phyloP scores from a whole-genome alignment of 2,888 invertebrate species.

The Hydriomena furcata region DNA sequence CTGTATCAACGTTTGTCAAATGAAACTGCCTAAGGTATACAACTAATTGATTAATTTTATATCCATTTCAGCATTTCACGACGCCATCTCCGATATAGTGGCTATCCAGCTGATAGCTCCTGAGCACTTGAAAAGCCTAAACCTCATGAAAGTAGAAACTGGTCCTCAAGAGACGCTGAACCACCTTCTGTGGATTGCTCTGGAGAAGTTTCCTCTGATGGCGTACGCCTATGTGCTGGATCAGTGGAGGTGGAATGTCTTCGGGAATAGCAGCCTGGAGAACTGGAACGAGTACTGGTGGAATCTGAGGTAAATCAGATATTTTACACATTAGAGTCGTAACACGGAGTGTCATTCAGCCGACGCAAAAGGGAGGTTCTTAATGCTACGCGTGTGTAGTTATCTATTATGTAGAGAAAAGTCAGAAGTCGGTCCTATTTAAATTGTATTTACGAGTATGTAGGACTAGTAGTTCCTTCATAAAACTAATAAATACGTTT shows the following conservation, averaged over 20 bases:
- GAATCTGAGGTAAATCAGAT: slow-evolving; percentile 61
- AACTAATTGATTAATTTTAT: not conserved
- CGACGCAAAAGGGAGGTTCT: too few relatives aligned
- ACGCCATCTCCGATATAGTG: slow-evolving; percentile 85
- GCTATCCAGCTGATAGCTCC: slow-evolving; percentile 83
- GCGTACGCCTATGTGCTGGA: slow-evolving; percentile 73
- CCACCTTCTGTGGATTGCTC: slow-evolving; percentile 69
- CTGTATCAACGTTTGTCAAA: too few relatives aligned
- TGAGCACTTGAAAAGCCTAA: slow-evolving; percentile 70
- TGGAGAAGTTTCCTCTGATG: slow-evolving; percentile 74
- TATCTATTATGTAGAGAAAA: too few relatives aligned
- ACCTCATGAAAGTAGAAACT: slow-evolving; percentile 61
- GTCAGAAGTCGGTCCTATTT: too few relatives aligned
- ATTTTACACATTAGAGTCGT: not conserved
- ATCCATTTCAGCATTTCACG: slow-evolving; percentile 81
- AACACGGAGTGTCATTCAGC: too few relatives aligned
- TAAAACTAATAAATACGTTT: too few relatives aligned
- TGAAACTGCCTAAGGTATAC: too few relatives aligned
- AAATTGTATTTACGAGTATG: too few relatives aligned
- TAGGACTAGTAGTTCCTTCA: too few relatives aligned
- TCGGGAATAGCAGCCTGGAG: slow-evolving; percentile 59
- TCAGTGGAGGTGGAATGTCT: slow-evolving; percentile 76
- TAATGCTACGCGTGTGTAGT: too few relatives aligned
- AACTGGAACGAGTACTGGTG: slow-evolving; percentile 78
- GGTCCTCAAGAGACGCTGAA: slow-evolving; percentile 65